phyloP scores from a whole-genome alignment of 2,113 vertebrate species.

The Gymnobelideus leadbeateri region DNA sequence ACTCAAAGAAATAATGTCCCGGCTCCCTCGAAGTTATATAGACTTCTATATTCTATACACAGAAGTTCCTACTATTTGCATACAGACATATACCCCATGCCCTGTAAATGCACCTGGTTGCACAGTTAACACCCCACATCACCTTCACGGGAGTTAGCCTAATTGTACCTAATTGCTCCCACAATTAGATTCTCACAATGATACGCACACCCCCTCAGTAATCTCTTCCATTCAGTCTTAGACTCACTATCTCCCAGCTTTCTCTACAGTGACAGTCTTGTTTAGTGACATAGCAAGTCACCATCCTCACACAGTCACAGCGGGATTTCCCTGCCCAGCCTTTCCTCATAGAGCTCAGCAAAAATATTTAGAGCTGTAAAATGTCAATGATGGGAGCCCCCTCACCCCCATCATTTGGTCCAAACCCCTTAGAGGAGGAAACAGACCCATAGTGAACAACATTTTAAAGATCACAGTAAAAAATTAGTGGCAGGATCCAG shows the following conservation, averaged over 20 bases:
- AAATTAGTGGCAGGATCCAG: not conserved
- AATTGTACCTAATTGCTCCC: not conserved
- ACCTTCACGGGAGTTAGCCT: not conserved
- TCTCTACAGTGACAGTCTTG: not conserved
- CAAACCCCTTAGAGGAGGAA: not conserved
- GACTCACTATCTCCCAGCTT: not conserved
- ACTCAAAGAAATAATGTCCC: not conserved
- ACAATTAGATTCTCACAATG: not conserved
- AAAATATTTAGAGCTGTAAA: not conserved
- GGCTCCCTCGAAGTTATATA: not conserved
- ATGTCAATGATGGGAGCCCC: not conserved
- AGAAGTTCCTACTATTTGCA: not conserved
- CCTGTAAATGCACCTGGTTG: not conserved
- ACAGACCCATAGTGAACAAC: not conserved
- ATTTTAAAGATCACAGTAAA: not conserved
- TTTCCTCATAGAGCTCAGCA: not conserved
- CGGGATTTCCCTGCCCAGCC: not conserved
- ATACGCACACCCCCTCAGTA: not conserved
- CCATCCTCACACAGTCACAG: not conserved
- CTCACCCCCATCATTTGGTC: not conserved
- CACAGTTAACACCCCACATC: not conserved
- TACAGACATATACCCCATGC: not conserved
- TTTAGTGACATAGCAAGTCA: not conserved
- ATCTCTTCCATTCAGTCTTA: not conserved
- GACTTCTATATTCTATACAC: not conserved